Evolutionary conservation across 1,140 invertebrate genomes (phyloP).

Genomic region (Condylostylus longicornis): DNA sequence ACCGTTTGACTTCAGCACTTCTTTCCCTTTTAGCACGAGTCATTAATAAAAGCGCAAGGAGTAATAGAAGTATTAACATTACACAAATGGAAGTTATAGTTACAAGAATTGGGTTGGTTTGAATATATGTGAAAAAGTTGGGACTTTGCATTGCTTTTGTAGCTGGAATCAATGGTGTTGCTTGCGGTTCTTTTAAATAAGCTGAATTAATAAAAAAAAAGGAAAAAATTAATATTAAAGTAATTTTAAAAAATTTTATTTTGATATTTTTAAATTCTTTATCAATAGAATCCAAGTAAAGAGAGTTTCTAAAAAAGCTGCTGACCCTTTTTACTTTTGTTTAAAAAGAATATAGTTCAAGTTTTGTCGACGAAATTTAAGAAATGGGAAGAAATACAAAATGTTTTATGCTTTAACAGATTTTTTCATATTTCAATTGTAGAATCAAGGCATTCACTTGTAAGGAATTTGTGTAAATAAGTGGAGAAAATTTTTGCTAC

Average conservation of each 20-base stretch:
- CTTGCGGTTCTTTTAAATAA: conserved; percentile 45
- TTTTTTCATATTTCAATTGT: no score
- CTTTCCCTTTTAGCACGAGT: conserved; percentile 41
- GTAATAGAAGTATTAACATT: conserved; percentile 43
- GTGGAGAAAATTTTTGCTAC: no score
- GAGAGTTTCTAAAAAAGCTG: no score
- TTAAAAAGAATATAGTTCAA: no score
- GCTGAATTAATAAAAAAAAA: conserved; percentile 36
- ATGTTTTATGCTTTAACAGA: no score
- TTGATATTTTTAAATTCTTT: background rate
- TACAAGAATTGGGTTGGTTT: conserved; percentile 24
- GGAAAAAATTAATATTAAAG: background rate
- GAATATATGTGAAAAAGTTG: conserved; percentile 43
- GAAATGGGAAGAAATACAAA: no score
- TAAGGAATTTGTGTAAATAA: no score
- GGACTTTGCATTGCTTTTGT: conserved; percentile 44
- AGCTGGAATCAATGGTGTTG: conserved; percentile 44
- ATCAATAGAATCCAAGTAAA: background rate
- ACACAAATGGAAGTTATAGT: conserved; percentile 37
- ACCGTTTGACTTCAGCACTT: conserved; percentile 21
- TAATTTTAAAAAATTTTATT: background rate
- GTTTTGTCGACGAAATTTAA: no score
- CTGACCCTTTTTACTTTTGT: no score
- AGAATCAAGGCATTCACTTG: no score
- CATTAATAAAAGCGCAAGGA: conserved; percentile 44